Evolutionary conservation across 2,888 invertebrate genomes (phyloP).

Genomic region (Timema cristinae): DNA sequence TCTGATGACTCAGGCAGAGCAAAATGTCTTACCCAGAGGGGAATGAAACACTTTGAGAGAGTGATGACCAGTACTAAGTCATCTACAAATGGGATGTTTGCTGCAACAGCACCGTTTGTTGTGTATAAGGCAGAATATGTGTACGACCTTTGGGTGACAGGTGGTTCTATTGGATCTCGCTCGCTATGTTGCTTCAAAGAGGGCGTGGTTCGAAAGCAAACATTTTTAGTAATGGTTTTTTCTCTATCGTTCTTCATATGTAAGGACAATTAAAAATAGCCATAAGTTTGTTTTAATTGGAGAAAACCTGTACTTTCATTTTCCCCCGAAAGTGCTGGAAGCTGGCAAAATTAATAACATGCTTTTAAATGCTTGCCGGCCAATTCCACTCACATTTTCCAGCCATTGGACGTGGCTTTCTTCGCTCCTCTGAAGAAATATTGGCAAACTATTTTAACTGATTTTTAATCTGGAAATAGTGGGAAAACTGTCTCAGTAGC

Average conservation of each 20-base stretch:
- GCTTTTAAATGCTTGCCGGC: constrained; percentile 19
- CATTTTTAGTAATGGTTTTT: constrained; percentile 26
- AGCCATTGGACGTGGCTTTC: constrained; percentile 17
- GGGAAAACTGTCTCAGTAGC: background rate
- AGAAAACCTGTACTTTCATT: constrained; percentile 23
- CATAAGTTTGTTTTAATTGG: background rate
- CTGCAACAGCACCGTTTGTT: constrained; percentile 40
- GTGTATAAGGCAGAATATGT: constrained; percentile 39
- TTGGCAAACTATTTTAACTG: background rate
- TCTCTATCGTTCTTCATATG: constrained; percentile 15
- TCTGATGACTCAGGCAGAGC: constrained; percentile 40
- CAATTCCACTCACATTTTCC: constrained; percentile 21
- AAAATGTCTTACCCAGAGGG: constrained; percentile 35
- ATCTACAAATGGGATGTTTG: constrained; percentile 40
- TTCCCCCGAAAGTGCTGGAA: constrained; percentile 15
- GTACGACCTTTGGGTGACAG: constrained; percentile 36
- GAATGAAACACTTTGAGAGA: constrained; percentile 39
- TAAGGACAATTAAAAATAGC: background rate
- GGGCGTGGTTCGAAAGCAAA: constrained; percentile 38
- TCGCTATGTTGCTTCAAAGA: constrained; percentile 35
- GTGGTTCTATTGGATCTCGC: constrained; percentile 35
- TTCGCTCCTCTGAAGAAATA: background rate
- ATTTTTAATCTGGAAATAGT: background rate
- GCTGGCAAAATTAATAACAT: constrained; percentile 21
- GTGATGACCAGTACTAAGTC: constrained; percentile 39